These are phyloP conservation scores for Pinctada fucata DNA, from an alignment of 2,888 invertebrate species.

Conservation along the genomic window DNA sequence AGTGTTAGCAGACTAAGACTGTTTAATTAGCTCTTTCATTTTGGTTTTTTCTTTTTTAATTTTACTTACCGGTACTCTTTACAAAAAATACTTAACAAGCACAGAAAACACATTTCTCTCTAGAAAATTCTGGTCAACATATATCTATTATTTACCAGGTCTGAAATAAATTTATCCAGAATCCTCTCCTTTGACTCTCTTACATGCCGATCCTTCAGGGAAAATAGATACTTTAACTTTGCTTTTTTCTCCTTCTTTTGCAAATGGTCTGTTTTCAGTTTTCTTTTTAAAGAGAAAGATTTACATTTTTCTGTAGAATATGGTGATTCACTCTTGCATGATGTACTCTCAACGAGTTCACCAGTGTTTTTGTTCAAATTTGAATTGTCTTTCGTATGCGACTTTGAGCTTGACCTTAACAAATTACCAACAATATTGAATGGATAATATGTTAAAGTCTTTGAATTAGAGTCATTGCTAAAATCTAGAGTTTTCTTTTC, in stretches of 20 bases:
- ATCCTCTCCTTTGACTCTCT: constrained; percentile 44
- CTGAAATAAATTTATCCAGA: constrained; percentile 64
- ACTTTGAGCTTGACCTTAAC: constrained; percentile 38
- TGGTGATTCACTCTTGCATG: too few relatives aligned
- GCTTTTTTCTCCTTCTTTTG: constrained; percentile 19
- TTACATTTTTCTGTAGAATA: too few relatives aligned
- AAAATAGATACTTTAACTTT: constrained; percentile 31
- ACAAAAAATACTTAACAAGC: too few relatives aligned
- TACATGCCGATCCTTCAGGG: constrained; percentile 19
- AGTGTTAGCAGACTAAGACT: too few relatives aligned
- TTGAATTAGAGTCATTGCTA: background rate
- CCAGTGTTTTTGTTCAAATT: too few relatives aligned
- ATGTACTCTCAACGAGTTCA: too few relatives aligned
- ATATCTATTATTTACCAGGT: constrained; percentile 45
- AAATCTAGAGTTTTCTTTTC: background rate
- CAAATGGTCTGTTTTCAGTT: constrained; percentile 31
- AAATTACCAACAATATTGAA: constrained; percentile 58
- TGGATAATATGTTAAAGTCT: constrained; percentile 47
- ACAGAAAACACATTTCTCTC: too few relatives aligned
- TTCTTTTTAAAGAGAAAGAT: background rate
- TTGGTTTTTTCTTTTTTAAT: too few relatives aligned
- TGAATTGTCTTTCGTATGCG: background rate
- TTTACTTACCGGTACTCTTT: too few relatives aligned
- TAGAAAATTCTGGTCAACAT: too few relatives aligned
- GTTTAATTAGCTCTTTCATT: too few relatives aligned